phyloP scores from a whole-genome alignment of 2,797 vertebrate species.

The Acrocephalus scirpaceus region DNA sequence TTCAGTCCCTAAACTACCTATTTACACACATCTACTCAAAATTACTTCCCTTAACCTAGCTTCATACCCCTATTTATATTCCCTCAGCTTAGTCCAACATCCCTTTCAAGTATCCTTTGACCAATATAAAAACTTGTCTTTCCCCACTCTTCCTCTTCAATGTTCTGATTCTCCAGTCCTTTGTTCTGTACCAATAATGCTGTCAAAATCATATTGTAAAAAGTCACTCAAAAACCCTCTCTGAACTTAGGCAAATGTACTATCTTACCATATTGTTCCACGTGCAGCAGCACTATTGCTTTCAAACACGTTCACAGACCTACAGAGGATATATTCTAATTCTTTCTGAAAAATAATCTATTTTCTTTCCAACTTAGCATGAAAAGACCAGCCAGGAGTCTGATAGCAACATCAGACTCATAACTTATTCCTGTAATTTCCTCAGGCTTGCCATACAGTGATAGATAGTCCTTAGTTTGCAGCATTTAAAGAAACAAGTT shows the following conservation, averaged over 20 bases:
- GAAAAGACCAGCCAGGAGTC: neutral
- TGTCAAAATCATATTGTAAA: neutral
- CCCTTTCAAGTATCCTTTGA: neutral
- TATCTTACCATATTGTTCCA: neutral
- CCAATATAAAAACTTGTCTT: neutral
- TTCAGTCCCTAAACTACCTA: neutral
- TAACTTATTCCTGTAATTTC: neutral
- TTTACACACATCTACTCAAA: neutral
- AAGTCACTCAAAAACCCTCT: neutral
- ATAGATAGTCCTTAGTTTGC: neutral
- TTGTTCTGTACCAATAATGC: neutral
- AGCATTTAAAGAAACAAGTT: neutral
- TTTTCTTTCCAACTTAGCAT: neutral
- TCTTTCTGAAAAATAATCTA: neutral
- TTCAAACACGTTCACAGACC: neutral
- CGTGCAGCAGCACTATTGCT: fast-evolving
- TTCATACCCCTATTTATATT: neutral
- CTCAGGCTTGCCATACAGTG: neutral
- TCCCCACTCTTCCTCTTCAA: neutral
- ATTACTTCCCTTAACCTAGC: neutral
- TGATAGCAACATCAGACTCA: neutral
- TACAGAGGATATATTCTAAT: neutral
- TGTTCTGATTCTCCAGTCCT: neutral
- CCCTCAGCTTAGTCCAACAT: neutral
- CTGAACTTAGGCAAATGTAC: neutral